Conservation (phyloP, 2,113 vertebrate genomes). For the Pimephales promelas region DNA sequence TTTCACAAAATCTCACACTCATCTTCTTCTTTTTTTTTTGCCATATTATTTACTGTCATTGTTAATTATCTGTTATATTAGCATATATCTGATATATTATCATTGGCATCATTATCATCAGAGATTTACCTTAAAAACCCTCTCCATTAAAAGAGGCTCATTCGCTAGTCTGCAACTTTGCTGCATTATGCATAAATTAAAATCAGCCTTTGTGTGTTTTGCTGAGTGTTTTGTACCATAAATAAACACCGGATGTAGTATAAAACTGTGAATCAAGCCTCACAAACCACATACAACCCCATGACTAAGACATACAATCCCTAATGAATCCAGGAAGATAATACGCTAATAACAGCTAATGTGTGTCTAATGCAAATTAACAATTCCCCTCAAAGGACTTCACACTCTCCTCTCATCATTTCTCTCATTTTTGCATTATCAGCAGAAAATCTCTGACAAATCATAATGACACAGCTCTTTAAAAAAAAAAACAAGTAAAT, state of each 20-base stretch:
- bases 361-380: constrained; percentile 2
- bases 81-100: background rate
- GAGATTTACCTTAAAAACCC: background rate
- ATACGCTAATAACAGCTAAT: background rate
- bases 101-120: background rate
- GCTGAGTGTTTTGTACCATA: background rate
- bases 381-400: background rate
- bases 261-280: background rate
- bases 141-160: background rate
- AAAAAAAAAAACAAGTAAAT: background rate
- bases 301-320: background rate
- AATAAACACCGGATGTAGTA: background rate
- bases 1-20: background rate
- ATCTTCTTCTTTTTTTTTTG: too few relatives aligned
- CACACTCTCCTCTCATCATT: background rate
- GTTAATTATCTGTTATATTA: background rate
- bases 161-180: background rate
- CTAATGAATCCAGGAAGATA: background rate
- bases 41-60: too few relatives aligned
- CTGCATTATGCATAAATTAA: constrained; percentile 5
- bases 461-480: constrained; percentile 9
- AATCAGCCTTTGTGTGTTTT: constrained; percentile 14
- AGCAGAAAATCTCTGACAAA: constrained; percentile 18
- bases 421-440: constrained; percentile 11
- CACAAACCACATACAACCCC: background rate